phyloP scores from a whole-genome alignment of 1,140 invertebrate genomes.

The Varroa destructor region DNA sequence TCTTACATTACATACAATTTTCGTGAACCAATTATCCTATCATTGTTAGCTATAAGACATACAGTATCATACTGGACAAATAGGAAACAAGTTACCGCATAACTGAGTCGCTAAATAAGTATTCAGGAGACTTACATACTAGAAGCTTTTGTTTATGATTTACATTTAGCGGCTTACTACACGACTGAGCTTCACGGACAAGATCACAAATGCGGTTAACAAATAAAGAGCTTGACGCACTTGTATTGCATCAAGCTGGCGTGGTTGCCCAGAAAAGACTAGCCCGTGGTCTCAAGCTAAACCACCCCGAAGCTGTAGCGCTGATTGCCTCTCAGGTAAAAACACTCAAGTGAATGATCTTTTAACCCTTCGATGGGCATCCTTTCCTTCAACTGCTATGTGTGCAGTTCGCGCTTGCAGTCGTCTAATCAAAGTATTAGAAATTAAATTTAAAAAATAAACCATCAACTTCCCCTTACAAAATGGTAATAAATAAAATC shows the following conservation, averaged over 20 bases:
- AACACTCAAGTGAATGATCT: neutral
- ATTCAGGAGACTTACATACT: no score
- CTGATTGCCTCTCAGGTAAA: constrained; percentile 40
- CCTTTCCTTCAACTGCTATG: neutral
- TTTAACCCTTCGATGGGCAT: neutral
- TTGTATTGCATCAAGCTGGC: constrained; percentile 40
- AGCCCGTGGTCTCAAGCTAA: constrained; percentile 39
- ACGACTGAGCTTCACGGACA: no score
- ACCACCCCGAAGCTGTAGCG: constrained; percentile 41
- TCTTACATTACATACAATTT: no score
- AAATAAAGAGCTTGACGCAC: constrained; percentile 39
- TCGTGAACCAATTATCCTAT: no score
- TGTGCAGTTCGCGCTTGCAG: neutral
- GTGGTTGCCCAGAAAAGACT: constrained; percentile 40
- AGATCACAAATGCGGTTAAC: constrained; percentile 37
- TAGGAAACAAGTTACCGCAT: no score
- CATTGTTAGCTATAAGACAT: no score
- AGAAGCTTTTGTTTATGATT: no score
- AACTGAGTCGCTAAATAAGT: no score
- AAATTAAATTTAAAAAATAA: neutral
- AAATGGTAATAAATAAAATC: no score
- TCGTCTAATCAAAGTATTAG: constrained; percentile 30
- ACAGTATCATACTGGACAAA: no score
- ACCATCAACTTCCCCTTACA: constrained; percentile 26
- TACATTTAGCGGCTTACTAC: no score